These are phyloP conservation scores for Kuschelorhynchus macadamiae DNA, from an alignment of 2,888 invertebrate species.

Conservation along the genomic window DNA sequence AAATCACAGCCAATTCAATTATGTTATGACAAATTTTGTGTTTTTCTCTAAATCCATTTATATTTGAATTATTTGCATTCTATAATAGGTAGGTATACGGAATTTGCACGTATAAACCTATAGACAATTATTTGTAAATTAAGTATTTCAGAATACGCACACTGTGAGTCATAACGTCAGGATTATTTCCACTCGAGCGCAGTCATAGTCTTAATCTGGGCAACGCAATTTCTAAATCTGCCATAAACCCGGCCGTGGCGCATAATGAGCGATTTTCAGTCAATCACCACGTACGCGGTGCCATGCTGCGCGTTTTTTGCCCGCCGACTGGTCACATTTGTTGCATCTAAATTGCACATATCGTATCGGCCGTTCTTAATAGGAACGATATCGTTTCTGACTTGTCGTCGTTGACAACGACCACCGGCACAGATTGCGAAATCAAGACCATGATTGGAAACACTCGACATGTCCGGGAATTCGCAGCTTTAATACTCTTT, in stretches of 20 bases:
- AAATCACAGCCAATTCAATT: too few relatives aligned
- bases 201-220: background rate
- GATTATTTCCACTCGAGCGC: too few relatives aligned
- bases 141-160: too few relatives aligned
- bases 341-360: conserved; percentile 47
- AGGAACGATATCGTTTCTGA: conserved; percentile 48
- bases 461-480: conserved; percentile 39
- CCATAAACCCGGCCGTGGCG: conserved; percentile 22
- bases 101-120: too few relatives aligned
- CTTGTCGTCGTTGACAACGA: conserved; percentile 42
- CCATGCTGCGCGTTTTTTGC: conserved; percentile 40
- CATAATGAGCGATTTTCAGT: conserved; percentile 46
- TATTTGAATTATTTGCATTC: too few relatives aligned
- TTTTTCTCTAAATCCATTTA: too few relatives aligned
- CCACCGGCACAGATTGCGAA: conserved; percentile 48
- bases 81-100: too few relatives aligned
- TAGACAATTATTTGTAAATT: too few relatives aligned
- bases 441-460: conserved; percentile 42
- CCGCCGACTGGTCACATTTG: conserved; percentile 21
- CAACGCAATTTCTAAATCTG: conserved; percentile 32
- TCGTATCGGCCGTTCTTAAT: conserved; percentile 32
- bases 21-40: too few relatives aligned
- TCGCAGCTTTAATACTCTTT: background rate
- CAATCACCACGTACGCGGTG: conserved; percentile 45
- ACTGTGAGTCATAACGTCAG: too few relatives aligned